Evolutionary conservation across 2,888 invertebrate genomes (phyloP), one percentile per base, ranked within the genome.

Genomic region (Lathronympha strigana): DNA sequence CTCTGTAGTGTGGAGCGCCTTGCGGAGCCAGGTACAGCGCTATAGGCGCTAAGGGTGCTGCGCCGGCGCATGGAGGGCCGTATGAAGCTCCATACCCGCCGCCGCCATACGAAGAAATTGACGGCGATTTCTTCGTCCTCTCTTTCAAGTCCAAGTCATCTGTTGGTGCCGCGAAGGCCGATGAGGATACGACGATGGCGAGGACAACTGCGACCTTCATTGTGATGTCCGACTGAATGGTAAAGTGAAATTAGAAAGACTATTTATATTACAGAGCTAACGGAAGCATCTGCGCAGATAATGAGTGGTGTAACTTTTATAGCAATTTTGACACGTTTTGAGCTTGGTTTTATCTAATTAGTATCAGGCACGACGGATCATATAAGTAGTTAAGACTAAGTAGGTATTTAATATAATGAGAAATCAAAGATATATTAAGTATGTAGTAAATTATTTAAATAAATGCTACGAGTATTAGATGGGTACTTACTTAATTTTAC

Each of bases 141-240:
- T 66, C 60, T 11, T 69, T 63, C 13, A 68, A 47, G 17, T 17
- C 31, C 31, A 51, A 11, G 8, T 69, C 63, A 4, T 73, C 69
- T 5, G 71, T 50, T 0, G 77, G 76, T 1, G 72, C 71, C 1
- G 71, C 75, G 19, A 72, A 67, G 38, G 68, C 67, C 6, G 70
- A 63, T 0, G 64, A 60, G 4, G 69, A 70, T 17, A 72, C 40
- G 13, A 72, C 33, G 5, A 71, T 61, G 3, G 66, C 66, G 36
- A 76, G 63, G 28, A 69, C 67, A 21, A 75, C 54, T 50, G 69
- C 49, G 9, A 67, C 55, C 67, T 72, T 76, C 77, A 77, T 76
- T 31, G 57, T 63, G 57, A 49, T 63, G 54, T 67, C 67, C 51
- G 62, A 53, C 38, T 43, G 53, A 33, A 57, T 36, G 36, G 51